A percentile compares a stretch with the other conserved stretches of the same genome.
phyloP scores from a whole-genome alignment of 1,140 invertebrate species.

The Drosophila tropicalis region DNA sequence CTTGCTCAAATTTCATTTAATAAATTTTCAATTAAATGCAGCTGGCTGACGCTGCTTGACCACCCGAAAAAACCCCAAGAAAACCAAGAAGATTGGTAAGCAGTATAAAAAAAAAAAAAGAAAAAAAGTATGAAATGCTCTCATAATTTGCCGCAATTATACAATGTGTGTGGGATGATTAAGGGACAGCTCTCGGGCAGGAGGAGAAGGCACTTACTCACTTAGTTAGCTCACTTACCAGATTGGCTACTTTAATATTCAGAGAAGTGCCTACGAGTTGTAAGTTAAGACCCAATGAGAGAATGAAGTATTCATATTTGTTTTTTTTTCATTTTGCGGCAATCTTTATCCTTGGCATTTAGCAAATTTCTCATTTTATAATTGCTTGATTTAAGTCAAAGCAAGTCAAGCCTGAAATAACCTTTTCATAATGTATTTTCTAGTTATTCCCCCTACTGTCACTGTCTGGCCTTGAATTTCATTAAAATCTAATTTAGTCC shows the following conservation, averaged over 20 bases:
- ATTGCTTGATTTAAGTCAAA: neutral
- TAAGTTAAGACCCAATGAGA: neutral
- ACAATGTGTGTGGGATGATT: constrained; percentile 18
- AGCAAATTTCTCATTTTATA: neutral
- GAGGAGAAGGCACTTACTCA: neutral
- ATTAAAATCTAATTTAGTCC: constrained; percentile 69
- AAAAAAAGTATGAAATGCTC: constrained; percentile 11
- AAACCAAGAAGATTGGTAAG: constrained; percentile 29
- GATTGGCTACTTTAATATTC: constrained; percentile 5
- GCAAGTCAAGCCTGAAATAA: constrained; percentile 46
- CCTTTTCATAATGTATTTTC: constrained; percentile 27
- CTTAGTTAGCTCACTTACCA: neutral
- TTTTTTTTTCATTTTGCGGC: too few relatives aligned
- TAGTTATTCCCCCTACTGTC: constrained; percentile 25
- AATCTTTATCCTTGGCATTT: too few relatives aligned
- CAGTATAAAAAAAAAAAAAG: neutral
- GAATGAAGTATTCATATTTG: neutral
- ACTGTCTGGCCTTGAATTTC: constrained; percentile 69
- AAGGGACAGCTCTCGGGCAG: neutral
- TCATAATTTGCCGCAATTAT: constrained; percentile 57
- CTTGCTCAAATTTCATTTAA: constrained; percentile 71
- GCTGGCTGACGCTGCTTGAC: constrained; percentile 43
- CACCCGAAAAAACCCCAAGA: constrained; percentile 28
- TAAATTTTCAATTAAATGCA: constrained; percentile 82
- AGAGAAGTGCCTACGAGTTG: neutral